phyloP scores from a whole-genome alignment of 2,797 vertebrate species.

The Picus viridis region DNA sequence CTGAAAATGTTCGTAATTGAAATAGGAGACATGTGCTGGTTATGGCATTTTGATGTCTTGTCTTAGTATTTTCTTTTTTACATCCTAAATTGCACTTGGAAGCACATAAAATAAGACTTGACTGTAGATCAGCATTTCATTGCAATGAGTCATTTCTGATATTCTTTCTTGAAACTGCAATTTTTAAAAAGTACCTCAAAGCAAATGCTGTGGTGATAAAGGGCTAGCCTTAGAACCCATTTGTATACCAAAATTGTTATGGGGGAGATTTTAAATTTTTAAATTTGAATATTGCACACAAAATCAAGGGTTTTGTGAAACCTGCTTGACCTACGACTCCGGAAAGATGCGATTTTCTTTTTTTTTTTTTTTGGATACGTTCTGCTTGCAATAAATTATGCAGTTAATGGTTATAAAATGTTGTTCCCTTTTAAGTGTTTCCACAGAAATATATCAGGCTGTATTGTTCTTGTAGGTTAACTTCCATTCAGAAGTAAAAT shows the following conservation, averaged over 20 bases:
- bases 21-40: conserved; percentile 34
- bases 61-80: conserved; percentile 9
- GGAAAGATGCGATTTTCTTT: conserved; percentile 27
- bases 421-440: conserved; percentile 63
- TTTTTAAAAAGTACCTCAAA: conserved; percentile 68
- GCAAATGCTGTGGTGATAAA: conserved; percentile 57
- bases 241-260: conserved; percentile 52
- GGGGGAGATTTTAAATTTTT: conserved; percentile 62
- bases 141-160: conserved; percentile 43
- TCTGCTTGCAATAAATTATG: conserved; percentile 61
- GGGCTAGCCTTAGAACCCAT: conserved; percentile 60
- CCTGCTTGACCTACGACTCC: conserved; percentile 31
- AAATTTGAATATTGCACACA: conserved; percentile 73
- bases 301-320: conserved; percentile 56
- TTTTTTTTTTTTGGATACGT: conserved; percentile 34
- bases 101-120: conserved; percentile 40
- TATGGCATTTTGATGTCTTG: conserved; percentile 45
- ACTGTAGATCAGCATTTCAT: conserved; percentile 58
- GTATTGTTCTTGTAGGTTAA: conserved; percentile 11
- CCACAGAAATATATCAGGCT: conserved; percentile 38
- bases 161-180: conserved; percentile 47
- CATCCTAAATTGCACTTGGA: conserved; percentile 62
- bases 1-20: conserved; percentile 13
- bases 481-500: not conserved
- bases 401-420: conserved; percentile 45